A percentile compares a stretch with the other conserved stretches of the same genome.
These are phyloP conservation scores for Nylanderia fulva DNA, from an alignment of 1,140 invertebrate species.

Conservation along the genomic window DNA sequence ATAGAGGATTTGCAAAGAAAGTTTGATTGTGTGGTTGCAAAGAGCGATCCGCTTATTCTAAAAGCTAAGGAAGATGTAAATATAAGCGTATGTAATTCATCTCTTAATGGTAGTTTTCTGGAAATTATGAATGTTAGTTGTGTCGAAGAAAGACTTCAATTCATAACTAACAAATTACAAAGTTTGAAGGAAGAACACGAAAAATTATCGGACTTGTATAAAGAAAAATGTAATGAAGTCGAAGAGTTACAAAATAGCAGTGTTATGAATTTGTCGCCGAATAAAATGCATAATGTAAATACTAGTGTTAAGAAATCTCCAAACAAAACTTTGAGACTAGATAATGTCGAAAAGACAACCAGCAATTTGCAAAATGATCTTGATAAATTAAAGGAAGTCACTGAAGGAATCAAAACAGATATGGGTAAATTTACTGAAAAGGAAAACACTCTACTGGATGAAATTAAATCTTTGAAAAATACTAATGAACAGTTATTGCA, in stretches of 20 bases:
- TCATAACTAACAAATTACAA: slow-evolving; percentile 59
- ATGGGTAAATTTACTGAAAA: slow-evolving; percentile 49
- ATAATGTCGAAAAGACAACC: slow-evolving; percentile 37
- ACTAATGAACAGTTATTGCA: slow-evolving; percentile 56
- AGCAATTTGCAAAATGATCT: slow-evolving; percentile 50
- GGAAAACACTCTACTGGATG: slow-evolving; percentile 21
- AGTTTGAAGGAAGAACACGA: slow-evolving; percentile 48
- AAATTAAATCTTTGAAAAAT: slow-evolving; percentile 42
- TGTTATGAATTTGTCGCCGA: not conserved
- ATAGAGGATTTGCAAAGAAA: slow-evolving; percentile 74
- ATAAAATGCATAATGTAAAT: not conserved
- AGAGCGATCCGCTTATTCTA: slow-evolving; percentile 66
- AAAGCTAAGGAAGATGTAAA: slow-evolving; percentile 76
- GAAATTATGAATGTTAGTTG: slow-evolving; percentile 62
- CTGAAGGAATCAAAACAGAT: not conserved
- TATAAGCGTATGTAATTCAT: slow-evolving; percentile 22
- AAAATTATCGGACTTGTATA: slow-evolving; percentile 46
- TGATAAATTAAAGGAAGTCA: slow-evolving; percentile 51
- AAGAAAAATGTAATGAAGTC: slow-evolving; percentile 58
- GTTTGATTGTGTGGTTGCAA: slow-evolving; percentile 72
- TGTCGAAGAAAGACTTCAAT: slow-evolving; percentile 58
- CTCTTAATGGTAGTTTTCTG: slow-evolving; percentile 47
- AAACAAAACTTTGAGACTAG: slow-evolving; percentile 8
- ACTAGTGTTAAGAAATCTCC: not conserved
- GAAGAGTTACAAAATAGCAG: slow-evolving; percentile 43